A percentile compares a stretch with the other conserved stretches of the same genome.
These are phyloP conservation scores for Achatina immaculata DNA, from an alignment of 1,140 invertebrate genomes.

Conservation along the genomic window DNA sequence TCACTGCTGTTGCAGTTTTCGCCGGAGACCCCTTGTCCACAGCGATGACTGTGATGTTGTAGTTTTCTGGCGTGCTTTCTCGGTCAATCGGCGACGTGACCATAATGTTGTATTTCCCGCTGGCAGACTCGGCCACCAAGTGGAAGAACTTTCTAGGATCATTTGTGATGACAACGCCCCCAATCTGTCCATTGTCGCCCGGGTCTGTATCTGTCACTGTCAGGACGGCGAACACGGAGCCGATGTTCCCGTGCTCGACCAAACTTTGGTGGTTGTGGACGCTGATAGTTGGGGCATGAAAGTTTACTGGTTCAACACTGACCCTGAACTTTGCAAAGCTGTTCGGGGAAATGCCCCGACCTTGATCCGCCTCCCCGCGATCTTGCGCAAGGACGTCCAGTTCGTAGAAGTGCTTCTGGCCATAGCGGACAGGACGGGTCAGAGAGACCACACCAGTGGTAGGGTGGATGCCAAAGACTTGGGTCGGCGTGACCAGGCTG, in stretches of 20 bases:
- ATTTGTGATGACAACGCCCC: slow-evolving; percentile 86
- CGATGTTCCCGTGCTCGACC: slow-evolving; percentile 77
- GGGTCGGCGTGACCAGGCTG: slow-evolving; percentile 85
- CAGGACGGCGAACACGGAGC: slow-evolving; percentile 84
- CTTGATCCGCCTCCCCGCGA: slow-evolving; percentile 78
- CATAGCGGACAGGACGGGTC: slow-evolving; percentile 78
- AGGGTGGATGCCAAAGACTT: slow-evolving; percentile 91
- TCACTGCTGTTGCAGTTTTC: slow-evolving; percentile 60
- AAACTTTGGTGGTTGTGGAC: slow-evolving; percentile 83
- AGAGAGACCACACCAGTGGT: slow-evolving; percentile 89
- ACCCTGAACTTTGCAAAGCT: slow-evolving; percentile 83
- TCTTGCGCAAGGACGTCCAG: slow-evolving; percentile 87
- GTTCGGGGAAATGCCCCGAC: slow-evolving; percentile 68
- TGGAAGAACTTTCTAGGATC: slow-evolving; percentile 86
- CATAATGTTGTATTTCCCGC: slow-evolving; percentile 72
- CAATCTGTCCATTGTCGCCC: slow-evolving; percentile 87
- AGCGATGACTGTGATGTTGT: slow-evolving; percentile 86
- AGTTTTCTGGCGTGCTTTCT: slow-evolving; percentile 72
- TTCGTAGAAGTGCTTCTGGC: slow-evolving; percentile 74
- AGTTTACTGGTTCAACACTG: slow-evolving; percentile 86
- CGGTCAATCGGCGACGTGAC: slow-evolving; percentile 78
- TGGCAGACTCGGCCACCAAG: slow-evolving; percentile 75
- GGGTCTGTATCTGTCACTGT: slow-evolving; percentile 85
- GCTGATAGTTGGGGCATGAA: slow-evolving; percentile 86
- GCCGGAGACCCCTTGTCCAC: slow-evolving; percentile 86